Evolutionary conservation across 2,113 vertebrate genomes (phyloP), one percentile per base, ranked within the genome.

Genomic region (Nycticorax nycticorax): DNA sequence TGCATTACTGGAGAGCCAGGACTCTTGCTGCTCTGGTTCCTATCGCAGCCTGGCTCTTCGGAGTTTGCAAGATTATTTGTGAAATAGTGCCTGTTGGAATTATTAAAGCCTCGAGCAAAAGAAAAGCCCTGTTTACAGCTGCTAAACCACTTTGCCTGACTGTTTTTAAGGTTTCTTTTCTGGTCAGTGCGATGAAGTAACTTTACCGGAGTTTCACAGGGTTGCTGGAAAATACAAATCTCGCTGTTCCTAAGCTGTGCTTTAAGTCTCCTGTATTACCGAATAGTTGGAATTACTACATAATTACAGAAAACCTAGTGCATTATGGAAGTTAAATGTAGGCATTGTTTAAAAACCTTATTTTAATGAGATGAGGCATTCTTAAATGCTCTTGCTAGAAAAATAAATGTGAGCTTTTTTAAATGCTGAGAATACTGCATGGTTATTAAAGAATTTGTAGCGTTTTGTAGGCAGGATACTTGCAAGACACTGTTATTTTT

Each of bases 211-310:
- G 89, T 90, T 96, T 75, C 75, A 75, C 62, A 33, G 56, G 87
- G 39, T 33, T 88, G 66, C 74, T 77, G 63, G 30, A 96, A 85
- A 84, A 84, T 35, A 88, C 55, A 64, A 74, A 95, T 95, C 79
- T 86, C 57, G 35, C 71, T 66, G n/a, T 75, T 92, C 53, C 68
- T 82, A 93, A 95, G 86, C 89, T 75, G 77, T 1, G 1, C 77
- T 85, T 93, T 82, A 85, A 92, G 89, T 82, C 93, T 78, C 68
- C 89, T 82, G 96, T 79, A 91, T 93, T 93, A 95, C 50, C 27
- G 43, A 96, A 93, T 96, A 75, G 66, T 85, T 96, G 69, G 55
- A 89, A 94, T 91, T 95, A n/a, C 68, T 75, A 84, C 57, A 89
- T 86, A 93, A 90, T 95, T 94, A 77, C 82, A 59, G 83, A 79